Evolutionary conservation across 2,113 vertebrate species (phyloP), one percentile per base, ranked within the genome.

Genomic region (Nymphicus hollandicus): DNA sequence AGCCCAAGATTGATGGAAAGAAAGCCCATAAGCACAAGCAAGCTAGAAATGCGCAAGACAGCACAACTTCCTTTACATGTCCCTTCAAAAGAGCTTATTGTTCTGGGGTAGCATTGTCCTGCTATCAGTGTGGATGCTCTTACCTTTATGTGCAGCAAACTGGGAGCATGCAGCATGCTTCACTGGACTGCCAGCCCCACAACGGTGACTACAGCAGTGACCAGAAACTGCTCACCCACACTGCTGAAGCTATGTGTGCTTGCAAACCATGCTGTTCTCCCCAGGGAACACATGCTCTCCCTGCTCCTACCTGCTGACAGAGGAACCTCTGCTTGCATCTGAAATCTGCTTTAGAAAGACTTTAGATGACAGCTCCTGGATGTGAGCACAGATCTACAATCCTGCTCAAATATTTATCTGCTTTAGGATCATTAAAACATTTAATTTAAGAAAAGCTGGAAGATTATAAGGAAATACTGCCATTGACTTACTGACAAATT

Each of bases 81-180:
- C 19, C 58, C 37, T 73, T 49, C 63, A 41, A 7, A 72, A 33
- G 50, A 0, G 3, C 69, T 82, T 19, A 20, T 11, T 27, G 7
- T 10, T 17, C 49, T 39, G 37, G 43, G 19, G 10, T 31, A 44
- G 66, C 9, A 0, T 2, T 61, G 61, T 37, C 63, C 29, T 8
- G 24, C 39, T 17, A 14, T 11, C 29, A 24, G 27, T 6, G 37
- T 39, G 39, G 13, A 1, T 1, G 1, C 23, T 52, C 17, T n/a
- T 24, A 31, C 4, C 78, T 80, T 65, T 17, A 24, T 1, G 13
- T 8, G 17, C 2, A 0, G 33, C 50, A 23, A 16, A 61, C 24
- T 12, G 53, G 20, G 16, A 55, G n/a, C 10, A 37, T 3, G 2
- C 44, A 19, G 55, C 0, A 0, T 6, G 11, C 13, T n/a, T 39